phyloP scores from a whole-genome alignment of 2,113 vertebrate genomes.

The Corynorhinus townsendii region DNA sequence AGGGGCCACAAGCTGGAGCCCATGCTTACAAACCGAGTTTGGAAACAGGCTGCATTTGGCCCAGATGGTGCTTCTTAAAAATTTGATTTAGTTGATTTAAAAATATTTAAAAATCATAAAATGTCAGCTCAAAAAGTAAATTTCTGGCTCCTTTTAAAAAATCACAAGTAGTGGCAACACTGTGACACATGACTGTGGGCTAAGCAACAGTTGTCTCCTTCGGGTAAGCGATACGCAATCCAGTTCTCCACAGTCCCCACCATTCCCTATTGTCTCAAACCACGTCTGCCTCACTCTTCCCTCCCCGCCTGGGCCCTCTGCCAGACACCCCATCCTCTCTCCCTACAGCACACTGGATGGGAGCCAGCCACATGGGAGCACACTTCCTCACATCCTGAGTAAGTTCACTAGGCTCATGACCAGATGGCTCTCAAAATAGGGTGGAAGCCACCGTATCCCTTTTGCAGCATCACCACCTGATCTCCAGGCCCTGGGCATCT shows the following conservation, averaged over 20 bases:
- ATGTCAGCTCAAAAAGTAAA: not conserved
- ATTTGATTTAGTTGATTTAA: not conserved
- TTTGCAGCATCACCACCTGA: not conserved
- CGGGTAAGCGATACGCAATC: not conserved
- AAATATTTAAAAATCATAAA: not conserved
- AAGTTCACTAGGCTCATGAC: not conserved
- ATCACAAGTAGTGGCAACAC: not conserved
- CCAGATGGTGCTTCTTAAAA: not conserved
- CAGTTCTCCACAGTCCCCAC: not conserved
- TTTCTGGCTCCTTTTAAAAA: not conserved
- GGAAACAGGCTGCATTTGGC: not conserved
- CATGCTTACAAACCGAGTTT: not conserved
- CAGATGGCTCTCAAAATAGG: not conserved
- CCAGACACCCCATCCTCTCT: not conserved
- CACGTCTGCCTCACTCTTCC: not conserved
- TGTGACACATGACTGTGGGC: not conserved
- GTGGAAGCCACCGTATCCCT: not conserved
- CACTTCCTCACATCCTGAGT: not conserved
- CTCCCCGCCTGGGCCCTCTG: not conserved
- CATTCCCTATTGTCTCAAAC: not conserved
- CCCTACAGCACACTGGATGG: not conserved
- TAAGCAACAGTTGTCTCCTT: accelerated
- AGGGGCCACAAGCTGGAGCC: not conserved
- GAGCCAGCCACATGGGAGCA: not conserved
- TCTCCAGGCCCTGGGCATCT: not conserved